phyloP scores from a whole-genome alignment of 2,797 vertebrate species.

The Coilia nasus region DNA sequence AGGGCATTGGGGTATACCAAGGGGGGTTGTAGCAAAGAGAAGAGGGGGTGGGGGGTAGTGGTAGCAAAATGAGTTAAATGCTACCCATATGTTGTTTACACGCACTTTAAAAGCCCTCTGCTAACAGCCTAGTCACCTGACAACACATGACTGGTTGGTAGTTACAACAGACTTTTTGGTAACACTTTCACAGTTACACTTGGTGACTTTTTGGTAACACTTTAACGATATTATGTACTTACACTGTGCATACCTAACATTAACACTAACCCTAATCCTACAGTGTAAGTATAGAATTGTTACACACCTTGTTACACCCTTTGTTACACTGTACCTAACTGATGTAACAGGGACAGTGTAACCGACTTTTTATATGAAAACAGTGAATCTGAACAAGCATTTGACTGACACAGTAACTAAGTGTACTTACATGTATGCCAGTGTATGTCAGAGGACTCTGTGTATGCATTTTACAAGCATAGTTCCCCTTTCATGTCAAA shows the following conservation, averaged over 20 bases:
- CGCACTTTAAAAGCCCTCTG: background rate
- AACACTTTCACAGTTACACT: no score
- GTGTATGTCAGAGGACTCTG: background rate
- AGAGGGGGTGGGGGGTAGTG: background rate
- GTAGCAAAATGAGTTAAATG: background rate
- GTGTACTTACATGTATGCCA: background rate
- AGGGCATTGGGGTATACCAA: background rate
- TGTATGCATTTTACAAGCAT: background rate
- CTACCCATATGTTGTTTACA: conserved; percentile 15
- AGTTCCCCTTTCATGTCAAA: background rate
- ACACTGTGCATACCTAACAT: no score
- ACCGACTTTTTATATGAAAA: background rate
- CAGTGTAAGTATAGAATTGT: no score
- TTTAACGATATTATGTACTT: no score
- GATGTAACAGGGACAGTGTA: no score
- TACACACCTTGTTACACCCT: no score
- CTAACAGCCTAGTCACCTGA: background rate
- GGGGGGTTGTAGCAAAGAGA: no score
- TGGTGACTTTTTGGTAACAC: background rate
- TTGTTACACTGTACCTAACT: no score
- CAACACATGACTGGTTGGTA: background rate
- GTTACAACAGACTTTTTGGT: background rate
- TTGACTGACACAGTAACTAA: background rate
- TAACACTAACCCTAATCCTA: no score
- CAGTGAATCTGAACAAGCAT: background rate